A percentile compares a stretch with the other conserved stretches of the same genome.
Conservation (phyloP, 2,888 invertebrate genomes). For the Oligia fasciuncula region DNA sequence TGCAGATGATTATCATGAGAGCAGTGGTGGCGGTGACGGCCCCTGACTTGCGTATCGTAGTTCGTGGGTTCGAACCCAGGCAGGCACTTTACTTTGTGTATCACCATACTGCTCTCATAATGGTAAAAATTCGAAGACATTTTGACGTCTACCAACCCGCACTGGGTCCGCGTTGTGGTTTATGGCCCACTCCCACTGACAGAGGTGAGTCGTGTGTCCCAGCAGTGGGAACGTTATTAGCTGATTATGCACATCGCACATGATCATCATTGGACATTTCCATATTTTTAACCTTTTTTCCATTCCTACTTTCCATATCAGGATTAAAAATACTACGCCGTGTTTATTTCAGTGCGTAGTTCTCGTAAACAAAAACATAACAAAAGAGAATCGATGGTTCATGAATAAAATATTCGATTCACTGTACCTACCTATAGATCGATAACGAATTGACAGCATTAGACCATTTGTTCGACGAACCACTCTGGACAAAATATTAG, state of each 20-base stretch:
- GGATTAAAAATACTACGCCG: background rate
- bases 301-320: background rate
- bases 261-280: background rate
- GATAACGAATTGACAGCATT: conserved; percentile 26
- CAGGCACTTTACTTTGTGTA: background rate
- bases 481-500: background rate
- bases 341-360: background rate
- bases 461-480: conserved; percentile 12
- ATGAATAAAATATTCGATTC: conserved; percentile 40
- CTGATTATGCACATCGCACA: background rate
- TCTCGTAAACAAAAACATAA: conserved; percentile 29
- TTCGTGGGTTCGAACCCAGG: background rate
- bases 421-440: background rate
- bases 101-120: no score
- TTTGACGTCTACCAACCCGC: no score
- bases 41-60: no score
- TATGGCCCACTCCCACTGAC: no score
- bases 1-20: no score
- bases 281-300: background rate
- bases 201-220: no score
- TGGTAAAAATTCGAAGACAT: no score
- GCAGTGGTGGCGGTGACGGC: background rate
- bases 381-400: conserved; percentile 20
- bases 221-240: background rate
- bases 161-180: no score